Conservation (phyloP, 2,113 vertebrate species). For the Odobenus rosmarus region DNA sequence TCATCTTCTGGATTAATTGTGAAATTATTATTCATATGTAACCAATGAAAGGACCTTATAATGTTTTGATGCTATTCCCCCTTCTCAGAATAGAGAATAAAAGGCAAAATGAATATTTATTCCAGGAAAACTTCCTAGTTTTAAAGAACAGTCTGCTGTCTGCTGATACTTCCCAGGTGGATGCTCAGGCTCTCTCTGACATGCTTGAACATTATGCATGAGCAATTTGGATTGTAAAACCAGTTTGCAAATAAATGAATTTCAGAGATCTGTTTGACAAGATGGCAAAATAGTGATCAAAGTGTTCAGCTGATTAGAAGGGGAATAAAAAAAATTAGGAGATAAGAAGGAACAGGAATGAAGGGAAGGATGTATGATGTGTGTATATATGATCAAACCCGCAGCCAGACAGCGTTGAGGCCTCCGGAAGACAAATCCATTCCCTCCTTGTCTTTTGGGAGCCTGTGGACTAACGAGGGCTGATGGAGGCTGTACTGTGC, state of each 20-base stretch:
- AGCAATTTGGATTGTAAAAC: constrained; percentile 20
- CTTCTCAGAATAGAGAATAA: neutral
- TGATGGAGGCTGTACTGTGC: neutral
- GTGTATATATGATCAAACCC: neutral
- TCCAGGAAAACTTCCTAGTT: neutral
- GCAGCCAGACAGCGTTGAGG: neutral
- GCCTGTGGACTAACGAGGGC: neutral
- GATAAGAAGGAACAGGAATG: neutral
- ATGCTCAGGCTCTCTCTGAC: neutral
- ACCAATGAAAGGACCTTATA: constrained; percentile 1
- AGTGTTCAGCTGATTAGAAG: constrained; percentile 50
- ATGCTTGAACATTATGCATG: neutral
- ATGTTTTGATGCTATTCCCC: neutral
- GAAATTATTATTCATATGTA: constrained; percentile 32
- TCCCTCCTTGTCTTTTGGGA: neutral
- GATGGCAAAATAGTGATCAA: constrained; percentile 61
- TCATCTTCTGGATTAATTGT: constrained; percentile 28
- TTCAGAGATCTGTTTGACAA: constrained; percentile 59
- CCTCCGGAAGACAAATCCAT: fast-evolving
- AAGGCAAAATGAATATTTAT: constrained; percentile 47
- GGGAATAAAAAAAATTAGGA: neutral
- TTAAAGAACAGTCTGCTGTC: neutral
- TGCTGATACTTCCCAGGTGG: neutral
- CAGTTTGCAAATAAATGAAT: constrained; percentile 45
- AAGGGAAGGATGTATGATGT: neutral